Evolutionary conservation across 1,140 invertebrate species (phyloP).

Genomic region (Neelides sp.): DNA sequence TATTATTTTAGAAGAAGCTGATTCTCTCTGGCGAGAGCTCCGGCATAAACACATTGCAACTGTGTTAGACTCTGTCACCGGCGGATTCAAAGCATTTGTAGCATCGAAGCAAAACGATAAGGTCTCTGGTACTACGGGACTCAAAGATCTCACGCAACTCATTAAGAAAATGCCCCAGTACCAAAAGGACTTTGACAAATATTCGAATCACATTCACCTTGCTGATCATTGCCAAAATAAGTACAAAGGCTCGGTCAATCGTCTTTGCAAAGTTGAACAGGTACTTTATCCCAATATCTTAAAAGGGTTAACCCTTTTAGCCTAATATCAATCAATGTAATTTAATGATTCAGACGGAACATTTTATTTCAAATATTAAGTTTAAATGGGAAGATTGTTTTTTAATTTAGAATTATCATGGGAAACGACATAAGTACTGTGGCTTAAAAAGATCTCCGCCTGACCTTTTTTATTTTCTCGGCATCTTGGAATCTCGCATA

Average conservation of each 20-base stretch:
- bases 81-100: constrained; percentile 72
- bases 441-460: too few relatives aligned
- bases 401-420: too few relatives aligned
- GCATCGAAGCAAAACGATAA: constrained; percentile 86
- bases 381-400: too few relatives aligned
- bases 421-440: too few relatives aligned
- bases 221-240: constrained; percentile 99
- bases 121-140: constrained; percentile 76
- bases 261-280: constrained; percentile 97
- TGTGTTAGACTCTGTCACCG: constrained; percentile 44
- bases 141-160: constrained; percentile 95
- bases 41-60: constrained; percentile 56
- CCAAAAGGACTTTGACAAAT: constrained; percentile 97
- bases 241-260: constrained; percentile 90
- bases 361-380: too few relatives aligned
- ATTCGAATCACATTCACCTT: constrained; percentile 92
- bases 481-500: too few relatives aligned
- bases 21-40: constrained; percentile 95
- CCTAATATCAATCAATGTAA: too few relatives aligned
- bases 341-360: too few relatives aligned
- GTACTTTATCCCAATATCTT: too few relatives aligned
- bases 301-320: too few relatives aligned
- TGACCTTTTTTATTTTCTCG: too few relatives aligned
- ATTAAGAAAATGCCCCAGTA: constrained; percentile 99
- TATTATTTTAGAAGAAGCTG: constrained; percentile 95